Conservation (phyloP, 2,888 invertebrate species). For the Limnephilus rhombicus region DNA sequence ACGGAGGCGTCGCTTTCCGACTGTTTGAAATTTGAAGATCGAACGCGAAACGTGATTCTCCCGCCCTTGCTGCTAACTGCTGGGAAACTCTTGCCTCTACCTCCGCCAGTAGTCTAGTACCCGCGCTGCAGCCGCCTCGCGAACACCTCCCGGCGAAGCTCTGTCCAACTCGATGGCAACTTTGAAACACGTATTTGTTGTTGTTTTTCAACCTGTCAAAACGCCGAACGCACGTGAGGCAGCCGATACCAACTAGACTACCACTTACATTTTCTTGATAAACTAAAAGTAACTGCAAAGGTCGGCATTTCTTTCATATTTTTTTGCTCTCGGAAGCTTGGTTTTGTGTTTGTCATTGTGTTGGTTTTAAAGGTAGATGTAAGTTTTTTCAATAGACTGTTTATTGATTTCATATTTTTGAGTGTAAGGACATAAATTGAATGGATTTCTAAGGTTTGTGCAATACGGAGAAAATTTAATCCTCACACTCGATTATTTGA, state of each 20-base stretch:
- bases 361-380: background rate
- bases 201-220: conserved; percentile 7
- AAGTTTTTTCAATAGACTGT: background rate
- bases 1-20: conserved; percentile 38
- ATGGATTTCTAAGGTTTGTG: background rate
- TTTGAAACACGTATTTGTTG: background rate
- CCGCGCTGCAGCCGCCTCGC: conserved; percentile 54
- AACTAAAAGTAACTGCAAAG: background rate
- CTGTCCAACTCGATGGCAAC: background rate
- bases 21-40: background rate
- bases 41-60: conserved; percentile 37
- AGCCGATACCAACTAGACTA: background rate
- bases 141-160: conserved; percentile 48
- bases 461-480: background rate
- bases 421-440: background rate
- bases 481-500: background rate
- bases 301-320: background rate
- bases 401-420: background rate
- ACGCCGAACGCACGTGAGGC: conserved; percentile 16
- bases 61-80: conserved; percentile 37
- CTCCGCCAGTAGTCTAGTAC: conserved; percentile 39
- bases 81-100: background rate
- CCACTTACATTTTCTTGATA: background rate
- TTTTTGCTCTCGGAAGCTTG: background rate
- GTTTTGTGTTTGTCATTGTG: background rate